These are phyloP conservation scores for Serinus canaria DNA, from an alignment of 2,113 vertebrate species.

Conservation along the genomic window DNA sequence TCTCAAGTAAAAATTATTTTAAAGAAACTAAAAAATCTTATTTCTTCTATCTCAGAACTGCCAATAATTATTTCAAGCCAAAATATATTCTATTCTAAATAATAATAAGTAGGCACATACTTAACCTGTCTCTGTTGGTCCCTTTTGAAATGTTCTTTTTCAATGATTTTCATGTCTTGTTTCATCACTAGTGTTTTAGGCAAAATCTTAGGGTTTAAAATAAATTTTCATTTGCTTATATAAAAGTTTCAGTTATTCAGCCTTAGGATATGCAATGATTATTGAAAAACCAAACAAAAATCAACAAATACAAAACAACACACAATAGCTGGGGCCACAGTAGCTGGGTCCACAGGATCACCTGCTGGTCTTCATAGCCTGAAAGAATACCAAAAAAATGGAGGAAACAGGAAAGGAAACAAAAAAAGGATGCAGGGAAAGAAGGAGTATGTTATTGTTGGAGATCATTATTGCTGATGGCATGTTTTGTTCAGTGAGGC, in stretches of 20 bases:
- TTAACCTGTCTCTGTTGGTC: neutral
- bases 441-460: neutral
- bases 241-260: neutral
- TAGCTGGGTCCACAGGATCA: neutral
- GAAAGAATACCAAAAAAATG: neutral
- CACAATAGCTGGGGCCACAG: no score
- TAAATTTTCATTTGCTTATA: neutral
- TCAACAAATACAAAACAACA: neutral
- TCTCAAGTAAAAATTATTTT: neutral
- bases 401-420: neutral
- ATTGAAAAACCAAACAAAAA: neutral
- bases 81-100: neutral
- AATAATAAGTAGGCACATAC: neutral
- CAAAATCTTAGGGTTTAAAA: neutral
- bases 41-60: neutral
- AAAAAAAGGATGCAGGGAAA: neutral
- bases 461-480: neutral
- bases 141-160: neutral
- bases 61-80: neutral
- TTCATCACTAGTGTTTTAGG: neutral
- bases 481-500: neutral
- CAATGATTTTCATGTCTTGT: neutral
- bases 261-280: neutral
- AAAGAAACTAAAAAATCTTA: neutral
- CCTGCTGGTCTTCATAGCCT: neutral